Percentiles rank a stretch among this genome's conserved stretches.
These are phyloP conservation scores for Penaeus indicus DNA, from an alignment of 1,140 invertebrate genomes.

Conservation along the genomic window DNA sequence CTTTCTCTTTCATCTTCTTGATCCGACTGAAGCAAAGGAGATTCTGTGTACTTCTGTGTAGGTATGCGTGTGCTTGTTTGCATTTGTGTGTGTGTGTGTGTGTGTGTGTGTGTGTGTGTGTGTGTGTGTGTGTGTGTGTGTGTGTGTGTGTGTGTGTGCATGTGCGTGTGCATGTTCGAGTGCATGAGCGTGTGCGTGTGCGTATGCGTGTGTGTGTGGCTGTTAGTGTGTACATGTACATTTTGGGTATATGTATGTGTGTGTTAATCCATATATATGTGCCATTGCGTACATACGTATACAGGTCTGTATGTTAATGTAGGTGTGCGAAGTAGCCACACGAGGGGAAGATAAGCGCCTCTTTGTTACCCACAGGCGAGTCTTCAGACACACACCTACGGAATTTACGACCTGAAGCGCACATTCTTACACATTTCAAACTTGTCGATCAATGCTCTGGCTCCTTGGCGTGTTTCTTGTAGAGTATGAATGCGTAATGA, in stretches of 20 bases:
- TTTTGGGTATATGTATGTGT: not conserved
- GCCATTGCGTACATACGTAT: not conserved
- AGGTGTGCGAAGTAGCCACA: not conserved
- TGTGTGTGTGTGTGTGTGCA: not conserved
- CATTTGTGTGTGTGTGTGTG: not conserved
- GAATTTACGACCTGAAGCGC: too few relatives aligned
- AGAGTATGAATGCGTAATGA: too few relatives aligned
- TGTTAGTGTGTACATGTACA: not conserved
- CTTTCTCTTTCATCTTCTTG: too few relatives aligned
- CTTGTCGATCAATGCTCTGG: too few relatives aligned
- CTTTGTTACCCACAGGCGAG: not conserved
- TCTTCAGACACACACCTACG: not conserved
- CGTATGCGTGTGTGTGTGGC: not conserved
- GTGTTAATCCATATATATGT: not conserved
- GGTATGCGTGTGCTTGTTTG: not conserved
- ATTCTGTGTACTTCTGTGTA: too few relatives aligned
- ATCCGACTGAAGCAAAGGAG: too few relatives aligned
- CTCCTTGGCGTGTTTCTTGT: too few relatives aligned
- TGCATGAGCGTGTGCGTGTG: not conserved
- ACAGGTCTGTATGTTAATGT: not conserved
- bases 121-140: not conserved
- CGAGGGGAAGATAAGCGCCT: not conserved
- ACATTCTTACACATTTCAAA: too few relatives aligned
- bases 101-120: not conserved
- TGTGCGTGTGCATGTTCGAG: not conserved